Evolutionary conservation across 2,113 vertebrate genomes (phyloP).

Genomic region (Rhadina sibilatrix): DNA sequence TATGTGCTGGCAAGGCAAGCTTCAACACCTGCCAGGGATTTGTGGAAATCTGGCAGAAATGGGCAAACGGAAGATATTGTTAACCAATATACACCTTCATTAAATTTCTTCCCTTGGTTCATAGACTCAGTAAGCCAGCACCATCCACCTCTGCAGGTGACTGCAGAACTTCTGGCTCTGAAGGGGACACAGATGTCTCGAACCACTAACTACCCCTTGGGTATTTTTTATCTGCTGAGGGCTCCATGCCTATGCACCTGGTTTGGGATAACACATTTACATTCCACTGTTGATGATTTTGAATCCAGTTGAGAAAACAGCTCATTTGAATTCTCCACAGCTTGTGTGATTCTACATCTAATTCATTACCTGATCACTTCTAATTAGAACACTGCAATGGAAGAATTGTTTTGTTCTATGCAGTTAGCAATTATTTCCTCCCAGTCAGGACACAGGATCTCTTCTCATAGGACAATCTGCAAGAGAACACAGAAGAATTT

Average conservation of each 20-base stretch:
- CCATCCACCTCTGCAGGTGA: not conserved
- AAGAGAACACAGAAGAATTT: not conserved
- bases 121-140: not conserved
- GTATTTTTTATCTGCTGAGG: not conserved
- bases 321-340: conserved; percentile 58
- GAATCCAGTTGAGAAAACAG: conserved; percentile 5
- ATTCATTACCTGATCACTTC: conserved; percentile 53
- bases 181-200: not conserved
- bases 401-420: conserved; percentile 28
- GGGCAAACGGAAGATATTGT: not conserved
- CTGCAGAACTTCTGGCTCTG: not conserved
- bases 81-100: not conserved
- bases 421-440: not conserved
- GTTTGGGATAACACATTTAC: not conserved
- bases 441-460: not conserved
- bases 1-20: not conserved
- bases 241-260: not conserved
- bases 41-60: not conserved
- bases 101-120: not conserved
- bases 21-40: not conserved
- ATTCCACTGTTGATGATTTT: not conserved
- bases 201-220: not conserved
- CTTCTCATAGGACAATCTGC: not conserved
- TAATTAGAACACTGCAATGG: conserved; percentile 55
- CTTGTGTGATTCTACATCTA: conserved; percentile 10